Evolutionary conservation across 2,888 invertebrate species (phyloP), one percentile per base, ranked within the genome.

Genomic region (Ennomos erosarius): DNA sequence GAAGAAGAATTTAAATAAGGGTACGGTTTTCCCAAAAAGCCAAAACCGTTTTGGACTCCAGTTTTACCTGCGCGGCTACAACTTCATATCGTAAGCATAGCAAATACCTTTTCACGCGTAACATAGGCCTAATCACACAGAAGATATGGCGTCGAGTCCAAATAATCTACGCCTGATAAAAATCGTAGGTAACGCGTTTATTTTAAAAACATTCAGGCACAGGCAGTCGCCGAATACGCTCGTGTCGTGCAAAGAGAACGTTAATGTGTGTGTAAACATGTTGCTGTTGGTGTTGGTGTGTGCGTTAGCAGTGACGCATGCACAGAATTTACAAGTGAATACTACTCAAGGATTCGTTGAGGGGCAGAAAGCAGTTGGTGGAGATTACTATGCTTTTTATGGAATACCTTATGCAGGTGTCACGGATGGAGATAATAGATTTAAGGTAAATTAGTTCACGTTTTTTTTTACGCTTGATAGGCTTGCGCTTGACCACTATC

Each of bases 351-450:
- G 91, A 43, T 55, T 66, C n/a, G 73, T 90, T 11, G 71, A 80
- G 45, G 90, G 88, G 0, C 59, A 59, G 1, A 67, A 61, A 5
- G 80, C 76, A 0, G 10, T 52, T 0, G 84, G 84, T 64, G 85
- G 84, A 0, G 70, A 78, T 49, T 87, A 86, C 62, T 68, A 65
- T 16, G 74, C 72, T 1, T 91, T 87, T 50, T 85, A 85, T 64
- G 89, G 88, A 0, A 71, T 91, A 10, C 85, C 84, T n/a, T 91
- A 91, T 53, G 90, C 82, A 0, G 85, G 80, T 0, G 64, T 73
- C 0, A 73, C 80, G 5, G 63, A 74, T 2, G 84, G 84, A 1
- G 71, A 62, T 1, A 85, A 85, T 60, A 73, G 86, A 62, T 86
- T 82, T 70, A 87, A 85, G 82, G 86, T 86, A 70, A 68, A 39